phyloP scores from a whole-genome alignment of 2,113 vertebrate genomes.

The Elephantulus edwardii region DNA sequence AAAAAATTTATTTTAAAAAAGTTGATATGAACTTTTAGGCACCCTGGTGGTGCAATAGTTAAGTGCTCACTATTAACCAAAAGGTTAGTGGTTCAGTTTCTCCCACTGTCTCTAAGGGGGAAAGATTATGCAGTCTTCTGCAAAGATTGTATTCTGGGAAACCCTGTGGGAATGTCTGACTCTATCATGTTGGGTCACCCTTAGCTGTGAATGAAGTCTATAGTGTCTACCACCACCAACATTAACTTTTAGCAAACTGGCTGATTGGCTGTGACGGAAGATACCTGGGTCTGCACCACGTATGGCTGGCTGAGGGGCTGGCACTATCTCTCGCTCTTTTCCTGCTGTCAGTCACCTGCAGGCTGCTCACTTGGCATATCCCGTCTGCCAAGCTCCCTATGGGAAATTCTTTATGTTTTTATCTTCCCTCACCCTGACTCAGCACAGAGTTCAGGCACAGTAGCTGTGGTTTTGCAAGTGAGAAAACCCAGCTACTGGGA shows the following conservation, averaged over 20 bases:
- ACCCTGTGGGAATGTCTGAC: not conserved
- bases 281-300: rapidly evolving
- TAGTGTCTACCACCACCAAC: not conserved
- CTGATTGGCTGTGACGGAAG: not conserved
- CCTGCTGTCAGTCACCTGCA: not conserved
- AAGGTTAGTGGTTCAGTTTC: too few species aligned
- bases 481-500: not conserved
- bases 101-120: too few species aligned
- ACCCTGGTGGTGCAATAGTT: too few species aligned
- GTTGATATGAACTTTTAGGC: not conserved
- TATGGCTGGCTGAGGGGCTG: rapidly evolving
- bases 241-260: not conserved
- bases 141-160: not conserved
- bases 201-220: not conserved
- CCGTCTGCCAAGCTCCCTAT: rapidly evolving
- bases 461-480: not conserved
- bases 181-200: not conserved
- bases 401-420: not conserved
- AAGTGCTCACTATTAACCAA: too few species aligned
- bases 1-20: too few species aligned
- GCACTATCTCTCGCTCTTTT: too few species aligned
- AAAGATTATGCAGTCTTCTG: too few species aligned
- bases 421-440: not conserved
- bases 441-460: not conserved
- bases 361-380: not conserved